Conservation (phyloP, 2,888 invertebrate species). For the Glyphotaelius pellucidus region DNA sequence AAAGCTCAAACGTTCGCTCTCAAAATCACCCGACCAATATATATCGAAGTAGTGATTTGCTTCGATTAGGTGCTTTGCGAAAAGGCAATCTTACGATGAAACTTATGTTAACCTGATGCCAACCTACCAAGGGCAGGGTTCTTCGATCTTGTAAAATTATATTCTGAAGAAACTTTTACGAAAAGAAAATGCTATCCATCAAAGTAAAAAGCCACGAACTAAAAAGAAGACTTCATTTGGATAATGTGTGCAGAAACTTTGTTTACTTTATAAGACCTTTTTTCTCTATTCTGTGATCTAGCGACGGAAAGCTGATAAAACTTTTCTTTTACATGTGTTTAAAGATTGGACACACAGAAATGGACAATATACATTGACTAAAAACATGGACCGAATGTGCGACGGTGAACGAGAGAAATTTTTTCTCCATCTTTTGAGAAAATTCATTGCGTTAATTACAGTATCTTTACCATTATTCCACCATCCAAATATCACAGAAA, state of each 20-base stretch:
- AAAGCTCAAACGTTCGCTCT: background rate
- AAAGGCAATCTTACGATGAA: background rate
- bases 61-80: constrained; percentile 11
- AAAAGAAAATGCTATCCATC: constrained; percentile 6
- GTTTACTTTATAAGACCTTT: background rate
- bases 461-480: too few species aligned
- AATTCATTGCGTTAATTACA: too few species aligned
- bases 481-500: too few species aligned
- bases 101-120: background rate
- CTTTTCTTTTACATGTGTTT: background rate
- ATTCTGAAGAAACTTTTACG: constrained; percentile 9
- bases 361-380: background rate
- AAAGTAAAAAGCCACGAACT: background rate
- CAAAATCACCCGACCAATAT: constrained; percentile 20
- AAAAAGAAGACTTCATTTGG: background rate
- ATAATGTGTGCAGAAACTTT: background rate
- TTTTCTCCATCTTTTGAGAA: too few species aligned
- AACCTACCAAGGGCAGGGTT: background rate
- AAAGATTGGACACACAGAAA: background rate
- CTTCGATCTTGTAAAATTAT: background rate
- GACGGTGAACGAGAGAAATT: too few species aligned
- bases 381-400: background rate
- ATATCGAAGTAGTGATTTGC: constrained; percentile 9
- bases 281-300: background rate
- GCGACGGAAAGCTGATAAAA: background rate